phyloP scores from a whole-genome alignment of 2,113 vertebrate species.

The Sylvilagus bachmani region DNA sequence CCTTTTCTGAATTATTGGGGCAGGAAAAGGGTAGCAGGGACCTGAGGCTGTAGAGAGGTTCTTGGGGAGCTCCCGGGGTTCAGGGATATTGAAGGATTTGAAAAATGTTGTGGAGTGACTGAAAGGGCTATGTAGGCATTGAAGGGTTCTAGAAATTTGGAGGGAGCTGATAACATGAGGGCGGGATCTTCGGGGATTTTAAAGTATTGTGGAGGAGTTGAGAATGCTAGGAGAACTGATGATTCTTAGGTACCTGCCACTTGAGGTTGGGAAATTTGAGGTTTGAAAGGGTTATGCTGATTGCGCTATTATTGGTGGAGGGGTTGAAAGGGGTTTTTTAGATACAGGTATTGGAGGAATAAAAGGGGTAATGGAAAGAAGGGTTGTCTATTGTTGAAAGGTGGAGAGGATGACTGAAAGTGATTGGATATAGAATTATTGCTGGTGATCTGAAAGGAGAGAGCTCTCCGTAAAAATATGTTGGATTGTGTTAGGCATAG shows the following conservation, averaged over 20 bases:
- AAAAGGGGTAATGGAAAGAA: background rate
- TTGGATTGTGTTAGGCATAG: background rate
- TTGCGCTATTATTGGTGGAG: background rate
- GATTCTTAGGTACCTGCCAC: background rate
- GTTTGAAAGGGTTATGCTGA: background rate
- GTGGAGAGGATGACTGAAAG: background rate
- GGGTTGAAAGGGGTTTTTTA: background rate
- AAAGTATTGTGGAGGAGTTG: background rate
- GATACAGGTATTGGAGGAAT: background rate
- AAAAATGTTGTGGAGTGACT: background rate
- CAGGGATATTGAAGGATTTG: background rate
- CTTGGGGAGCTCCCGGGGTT: background rate
- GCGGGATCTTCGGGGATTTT: background rate
- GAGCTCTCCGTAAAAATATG: background rate
- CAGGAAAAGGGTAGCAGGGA: background rate
- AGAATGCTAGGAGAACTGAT: background rate
- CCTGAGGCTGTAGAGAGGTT: background rate
- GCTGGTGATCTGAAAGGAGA: background rate
- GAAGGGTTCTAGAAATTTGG: conserved; percentile 2
- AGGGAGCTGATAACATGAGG: background rate
- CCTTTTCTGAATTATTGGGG: background rate
- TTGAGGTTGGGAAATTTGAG: background rate
- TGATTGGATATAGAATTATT: background rate
- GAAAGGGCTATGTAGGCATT: background rate
- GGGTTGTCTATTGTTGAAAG: background rate